phyloP scores from a whole-genome alignment of 2,113 vertebrate species.

The Xyrauchen texanus region DNA sequence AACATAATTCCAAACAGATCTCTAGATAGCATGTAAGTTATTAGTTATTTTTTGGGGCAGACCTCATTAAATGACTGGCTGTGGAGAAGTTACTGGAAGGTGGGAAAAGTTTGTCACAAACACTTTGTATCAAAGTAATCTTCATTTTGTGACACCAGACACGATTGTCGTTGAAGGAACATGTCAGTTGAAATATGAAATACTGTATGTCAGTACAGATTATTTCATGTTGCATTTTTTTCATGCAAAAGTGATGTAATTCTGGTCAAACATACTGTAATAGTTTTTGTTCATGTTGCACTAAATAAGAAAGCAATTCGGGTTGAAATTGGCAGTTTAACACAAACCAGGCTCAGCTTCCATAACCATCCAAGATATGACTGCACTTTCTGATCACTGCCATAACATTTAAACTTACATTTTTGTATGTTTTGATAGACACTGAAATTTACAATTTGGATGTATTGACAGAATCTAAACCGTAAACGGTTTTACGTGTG shows the following conservation, averaged over 20 bases:
- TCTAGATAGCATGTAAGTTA: slow-evolving; percentile 52
- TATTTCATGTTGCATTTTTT: no score
- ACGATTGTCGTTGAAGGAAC: slow-evolving; percentile 27
- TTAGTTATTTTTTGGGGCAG: slow-evolving; percentile 47
- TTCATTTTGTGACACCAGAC: slow-evolving; percentile 33
- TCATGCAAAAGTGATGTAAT: no score
- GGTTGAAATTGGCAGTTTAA: neutral
- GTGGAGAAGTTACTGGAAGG: slow-evolving; percentile 48
- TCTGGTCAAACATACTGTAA: no score
- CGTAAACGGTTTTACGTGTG: no score
- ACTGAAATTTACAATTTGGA: no score
- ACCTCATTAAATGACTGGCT: slow-evolving; percentile 45
- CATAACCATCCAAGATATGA: neutral
- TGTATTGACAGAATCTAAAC: no score
- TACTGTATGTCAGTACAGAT: no score
- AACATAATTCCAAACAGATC: slow-evolving; percentile 30
- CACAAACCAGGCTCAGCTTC: neutral
- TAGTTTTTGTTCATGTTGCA: neutral
- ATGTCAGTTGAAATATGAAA: no score
- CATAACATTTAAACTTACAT: no score
- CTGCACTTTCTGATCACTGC: no score
- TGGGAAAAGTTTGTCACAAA: slow-evolving; percentile 32
- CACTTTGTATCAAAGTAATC: slow-evolving; percentile 31
- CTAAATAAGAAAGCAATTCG: neutral
- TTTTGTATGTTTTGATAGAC: no score